Conservation (phyloP, 2,113 vertebrate genomes). For the Rhagologus leucostigma region DNA sequence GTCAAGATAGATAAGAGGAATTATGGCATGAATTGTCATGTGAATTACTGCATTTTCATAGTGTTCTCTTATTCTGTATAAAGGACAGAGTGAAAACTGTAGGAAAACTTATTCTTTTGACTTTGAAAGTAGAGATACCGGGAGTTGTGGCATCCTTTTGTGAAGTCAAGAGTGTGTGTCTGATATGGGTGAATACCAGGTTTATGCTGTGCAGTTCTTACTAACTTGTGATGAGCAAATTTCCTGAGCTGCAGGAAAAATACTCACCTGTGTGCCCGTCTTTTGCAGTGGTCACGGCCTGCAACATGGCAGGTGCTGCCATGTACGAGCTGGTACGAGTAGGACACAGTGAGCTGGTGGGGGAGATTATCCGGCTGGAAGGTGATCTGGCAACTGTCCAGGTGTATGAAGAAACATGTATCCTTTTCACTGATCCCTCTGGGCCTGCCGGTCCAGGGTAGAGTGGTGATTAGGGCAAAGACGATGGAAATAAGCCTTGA, state of each 20-base stretch:
- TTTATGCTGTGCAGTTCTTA: background rate
- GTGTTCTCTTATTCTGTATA: background rate
- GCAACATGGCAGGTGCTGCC: slow-evolving; percentile 94
- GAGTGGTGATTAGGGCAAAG: background rate
- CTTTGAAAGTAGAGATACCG: background rate
- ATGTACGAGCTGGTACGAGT: slow-evolving; percentile 98
- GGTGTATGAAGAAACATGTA: slow-evolving; percentile 99
- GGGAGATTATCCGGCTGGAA: slow-evolving; percentile 96
- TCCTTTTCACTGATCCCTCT: slow-evolving; percentile 73
- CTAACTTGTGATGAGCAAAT: background rate
- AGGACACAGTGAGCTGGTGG: slow-evolving; percentile 93
- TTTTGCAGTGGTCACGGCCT: slow-evolving; percentile 89
- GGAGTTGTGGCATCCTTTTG: background rate
- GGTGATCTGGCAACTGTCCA: slow-evolving; percentile 98
- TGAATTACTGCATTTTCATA: background rate
- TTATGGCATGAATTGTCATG: background rate
- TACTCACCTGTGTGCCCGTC: background rate
- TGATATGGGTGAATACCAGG: background rate
- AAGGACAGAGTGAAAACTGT: background rate
- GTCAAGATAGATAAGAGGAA: background rate
- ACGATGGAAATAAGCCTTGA: fast-evolving
- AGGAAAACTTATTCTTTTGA: background rate
- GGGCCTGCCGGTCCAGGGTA: background rate
- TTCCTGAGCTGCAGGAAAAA: background rate
- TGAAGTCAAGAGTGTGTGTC: background rate